Percentiles rank a stretch among this genome's conserved stretches.
Evolutionary conservation across 2,797 vertebrate genomes (phyloP).

Genomic region (Babyrousa celebensis): DNA sequence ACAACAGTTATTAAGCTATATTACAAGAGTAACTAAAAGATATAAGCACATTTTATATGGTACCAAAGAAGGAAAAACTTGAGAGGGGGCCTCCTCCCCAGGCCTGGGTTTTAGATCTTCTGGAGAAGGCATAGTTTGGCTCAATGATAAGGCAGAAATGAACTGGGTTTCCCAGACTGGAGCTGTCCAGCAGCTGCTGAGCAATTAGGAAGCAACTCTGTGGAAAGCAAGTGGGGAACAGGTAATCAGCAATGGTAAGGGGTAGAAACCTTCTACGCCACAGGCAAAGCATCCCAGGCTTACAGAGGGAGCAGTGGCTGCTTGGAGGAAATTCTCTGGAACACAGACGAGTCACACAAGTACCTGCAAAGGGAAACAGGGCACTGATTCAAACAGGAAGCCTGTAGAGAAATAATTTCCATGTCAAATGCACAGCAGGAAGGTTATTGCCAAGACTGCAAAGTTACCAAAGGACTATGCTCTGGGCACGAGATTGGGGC

Average conservation of each 20-base stretch:
- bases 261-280: neutral
- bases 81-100: neutral
- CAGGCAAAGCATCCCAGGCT: neutral
- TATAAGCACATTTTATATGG: neutral
- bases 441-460: neutral
- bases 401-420: neutral
- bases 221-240: neutral
- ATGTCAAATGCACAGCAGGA: neutral
- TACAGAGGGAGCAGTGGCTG: neutral
- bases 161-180: neutral
- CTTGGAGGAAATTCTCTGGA: neutral
- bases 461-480: neutral
- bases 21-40: neutral
- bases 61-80: constrained; percentile 20
- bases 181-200: neutral
- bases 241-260: neutral
- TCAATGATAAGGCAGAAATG: neutral
- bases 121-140: neutral
- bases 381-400: neutral
- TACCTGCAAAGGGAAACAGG: neutral
- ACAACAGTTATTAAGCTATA: neutral
- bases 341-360: neutral
- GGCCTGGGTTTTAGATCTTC: neutral
- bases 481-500: neutral
- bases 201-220: neutral